Evolutionary conservation across 2,888 invertebrate genomes (phyloP).

Genomic region (Cloeon dipterum): DNA sequence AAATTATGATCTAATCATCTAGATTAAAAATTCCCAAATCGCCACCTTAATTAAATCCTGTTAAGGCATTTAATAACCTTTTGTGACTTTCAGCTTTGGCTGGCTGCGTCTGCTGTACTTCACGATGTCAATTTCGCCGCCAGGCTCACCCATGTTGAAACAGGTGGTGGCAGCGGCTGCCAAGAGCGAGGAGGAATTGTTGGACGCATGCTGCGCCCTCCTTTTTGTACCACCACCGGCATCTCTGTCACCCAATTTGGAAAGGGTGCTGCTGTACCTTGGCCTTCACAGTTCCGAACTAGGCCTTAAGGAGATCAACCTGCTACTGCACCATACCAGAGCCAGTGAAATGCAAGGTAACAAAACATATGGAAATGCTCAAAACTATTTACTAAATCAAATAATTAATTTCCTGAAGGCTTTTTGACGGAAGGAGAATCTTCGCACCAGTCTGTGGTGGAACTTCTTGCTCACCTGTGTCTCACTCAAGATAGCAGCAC

Average conservation of each 20-base stretch:
- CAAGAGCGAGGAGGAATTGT: conserved; percentile 36
- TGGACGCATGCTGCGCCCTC: conserved; percentile 46
- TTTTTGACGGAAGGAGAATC: too few relatives aligned
- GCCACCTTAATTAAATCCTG: neutral
- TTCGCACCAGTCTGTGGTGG: conserved; percentile 40
- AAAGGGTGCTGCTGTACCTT: conserved; percentile 42
- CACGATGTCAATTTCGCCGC: conserved; percentile 30
- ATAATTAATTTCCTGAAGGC: conserved; percentile 12
- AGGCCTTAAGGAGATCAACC: conserved; percentile 29
- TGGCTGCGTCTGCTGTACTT: conserved; percentile 67
- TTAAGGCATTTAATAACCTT: conserved; percentile 6
- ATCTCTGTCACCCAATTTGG: conserved; percentile 35
- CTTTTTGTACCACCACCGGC: conserved; percentile 41
- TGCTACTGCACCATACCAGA: conserved; percentile 29
- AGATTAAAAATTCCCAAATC: neutral
- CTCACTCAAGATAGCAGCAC: conserved; percentile 31
- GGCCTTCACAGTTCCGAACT: conserved; percentile 37
- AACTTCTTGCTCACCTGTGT: conserved; percentile 58
- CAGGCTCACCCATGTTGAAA: conserved; percentile 18
- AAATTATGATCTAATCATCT: neutral
- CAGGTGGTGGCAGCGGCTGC: conserved; percentile 31
- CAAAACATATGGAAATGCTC: conserved; percentile 12
- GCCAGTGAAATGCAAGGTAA: conserved; percentile 16
- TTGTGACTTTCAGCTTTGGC: conserved; percentile 32
- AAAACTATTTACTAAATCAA: conserved; percentile 12